Evolutionary conservation across 2,797 vertebrate species (phyloP).

Genomic region (Enteromius fasciolatus): DNA sequence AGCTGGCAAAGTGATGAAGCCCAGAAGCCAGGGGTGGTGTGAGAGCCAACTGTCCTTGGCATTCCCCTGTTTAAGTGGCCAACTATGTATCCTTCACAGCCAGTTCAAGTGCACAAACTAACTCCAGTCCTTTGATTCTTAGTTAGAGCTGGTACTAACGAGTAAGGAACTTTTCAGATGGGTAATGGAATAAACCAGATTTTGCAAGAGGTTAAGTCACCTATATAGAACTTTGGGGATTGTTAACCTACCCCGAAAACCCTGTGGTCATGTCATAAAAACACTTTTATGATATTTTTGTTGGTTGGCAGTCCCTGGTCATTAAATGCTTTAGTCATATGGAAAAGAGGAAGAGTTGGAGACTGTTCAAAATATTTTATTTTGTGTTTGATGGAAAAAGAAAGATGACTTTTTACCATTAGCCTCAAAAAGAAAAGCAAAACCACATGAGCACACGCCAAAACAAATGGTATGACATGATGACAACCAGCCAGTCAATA

Average conservation of each 20-base stretch:
- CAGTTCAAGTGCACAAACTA: background rate
- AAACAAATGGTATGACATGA: background rate
- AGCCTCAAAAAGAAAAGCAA: background rate
- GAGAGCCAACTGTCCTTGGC: constrained; percentile 8
- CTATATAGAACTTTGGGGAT: background rate
- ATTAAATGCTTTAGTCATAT: background rate
- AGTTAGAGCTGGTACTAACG: no score
- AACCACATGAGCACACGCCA: background rate
- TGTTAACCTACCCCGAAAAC: background rate
- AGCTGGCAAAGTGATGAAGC: background rate
- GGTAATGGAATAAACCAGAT: background rate
- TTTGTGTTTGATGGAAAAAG: background rate
- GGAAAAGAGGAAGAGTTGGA: background rate
- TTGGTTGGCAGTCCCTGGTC: background rate
- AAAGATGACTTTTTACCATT: background rate
- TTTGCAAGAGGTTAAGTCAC: background rate
- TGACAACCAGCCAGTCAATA: background rate
- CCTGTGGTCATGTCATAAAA: background rate
- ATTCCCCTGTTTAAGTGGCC: background rate
- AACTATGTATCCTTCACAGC: constrained; percentile 16
- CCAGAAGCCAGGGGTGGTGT: constrained; percentile 9
- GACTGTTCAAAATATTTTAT: background rate
- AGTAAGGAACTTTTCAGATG: background rate
- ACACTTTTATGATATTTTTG: constrained; percentile 2
- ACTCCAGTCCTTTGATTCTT: background rate